phyloP scores from a whole-genome alignment of 2,888 invertebrate species.

The Mayetiola destructor region DNA sequence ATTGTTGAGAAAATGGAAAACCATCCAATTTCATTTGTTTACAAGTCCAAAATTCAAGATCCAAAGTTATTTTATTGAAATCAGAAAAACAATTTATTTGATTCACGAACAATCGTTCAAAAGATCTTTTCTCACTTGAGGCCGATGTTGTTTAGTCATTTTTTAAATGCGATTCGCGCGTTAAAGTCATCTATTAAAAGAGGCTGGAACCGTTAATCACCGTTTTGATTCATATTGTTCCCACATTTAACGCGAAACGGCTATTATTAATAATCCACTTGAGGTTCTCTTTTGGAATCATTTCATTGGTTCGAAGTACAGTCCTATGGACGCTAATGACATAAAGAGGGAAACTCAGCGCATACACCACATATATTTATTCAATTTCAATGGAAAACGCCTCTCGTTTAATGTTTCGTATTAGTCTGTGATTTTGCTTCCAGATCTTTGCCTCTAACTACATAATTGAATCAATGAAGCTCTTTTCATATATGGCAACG shows the following conservation, averaged over 20 bases:
- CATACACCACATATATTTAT: neutral
- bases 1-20: no score
- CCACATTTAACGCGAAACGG: neutral
- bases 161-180: neutral
- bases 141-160: neutral
- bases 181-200: neutral
- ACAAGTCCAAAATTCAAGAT: neutral
- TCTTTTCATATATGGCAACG: no score
- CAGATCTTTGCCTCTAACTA: no score
- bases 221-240: neutral
- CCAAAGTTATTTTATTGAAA: no score
- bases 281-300: neutral
- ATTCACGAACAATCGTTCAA: no score
- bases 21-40: no score
- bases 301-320: neutral
- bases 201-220: neutral
- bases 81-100: no score
- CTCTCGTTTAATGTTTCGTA: no score
- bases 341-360: no score
- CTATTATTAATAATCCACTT: neutral
- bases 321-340: neutral
- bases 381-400: conserved; percentile 3
- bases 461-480: no score
- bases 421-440: no score
- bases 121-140: no score